Evolutionary conservation across 1,140 invertebrate species (phyloP), one percentile per base, ranked within the genome.

Genomic region (Wiebesia pumilae): DNA sequence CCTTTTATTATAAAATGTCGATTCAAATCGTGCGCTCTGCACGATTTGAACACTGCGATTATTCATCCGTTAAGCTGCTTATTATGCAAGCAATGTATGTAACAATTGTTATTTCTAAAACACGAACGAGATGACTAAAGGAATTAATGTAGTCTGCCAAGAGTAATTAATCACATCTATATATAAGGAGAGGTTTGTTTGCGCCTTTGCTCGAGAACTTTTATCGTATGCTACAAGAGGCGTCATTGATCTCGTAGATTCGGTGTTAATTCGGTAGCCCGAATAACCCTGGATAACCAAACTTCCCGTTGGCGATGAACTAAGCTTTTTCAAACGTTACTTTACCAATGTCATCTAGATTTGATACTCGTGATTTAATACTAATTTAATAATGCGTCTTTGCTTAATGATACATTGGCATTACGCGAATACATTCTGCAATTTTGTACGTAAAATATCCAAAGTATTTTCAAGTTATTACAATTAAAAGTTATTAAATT

Each of bases 251-350:
- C 30, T 69, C 65, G 14, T 69, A 69, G 65, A 69, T 69, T 69
- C 35, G 65, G 33, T 69, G 65, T 69, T 69, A 69, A 30, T 69
- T 69, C 33, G 35, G 65, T 69, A 69, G 65, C 65, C 65, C n/a
- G 62, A 65, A 30, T 65, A 16, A 65, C 62, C 24, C 62, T 69
- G 12, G 30, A 69, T 69, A n/a, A n/a, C n/a, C 65, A 69, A 69
- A 35, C 33, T 69, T 33, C 16, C 0, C 30, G 16, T 33, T 69
- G 65, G 30, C 19, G 35, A 69, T 24, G 12, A 69, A 69, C n/a
- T 12, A 69, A 69, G 65, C 0, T 10, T 33, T 35, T 69, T 33
- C 21, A 24, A 62, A 62, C 58, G 10, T 27, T n/a, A 62, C 27
- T 62, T 62, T 62, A 27, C 24, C 27, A 62, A 27, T 58, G 3